Percentiles rank a stretch among this genome's conserved stretches.
These are phyloP conservation scores for Chloromyia formosa DNA, from an alignment of 2,888 invertebrate genomes.

Conservation along the genomic window DNA sequence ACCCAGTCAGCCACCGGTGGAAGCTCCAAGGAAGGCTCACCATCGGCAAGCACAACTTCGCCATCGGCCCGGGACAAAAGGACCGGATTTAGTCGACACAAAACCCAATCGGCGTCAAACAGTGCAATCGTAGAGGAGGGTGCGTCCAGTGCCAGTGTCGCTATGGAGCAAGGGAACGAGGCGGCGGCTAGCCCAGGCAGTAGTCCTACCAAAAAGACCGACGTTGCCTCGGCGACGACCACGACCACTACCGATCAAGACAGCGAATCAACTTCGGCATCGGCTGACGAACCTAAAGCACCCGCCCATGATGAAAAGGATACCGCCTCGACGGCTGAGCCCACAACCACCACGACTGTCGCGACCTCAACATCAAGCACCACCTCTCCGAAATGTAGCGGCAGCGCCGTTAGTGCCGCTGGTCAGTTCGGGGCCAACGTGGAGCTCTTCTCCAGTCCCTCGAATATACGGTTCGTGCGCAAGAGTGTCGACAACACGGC, in stretches of 20 bases:
- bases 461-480: conserved; percentile 62
- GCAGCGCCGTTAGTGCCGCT: neutral
- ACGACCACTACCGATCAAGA: no score
- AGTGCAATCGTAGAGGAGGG: no score
- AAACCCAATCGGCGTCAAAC: no score
- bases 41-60: neutral
- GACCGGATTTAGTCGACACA: no score
- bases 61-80: neutral
- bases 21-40: neutral
- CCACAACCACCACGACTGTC: neutral
- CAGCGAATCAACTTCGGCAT: no score
- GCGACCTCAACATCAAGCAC: neutral
- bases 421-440: neutral
- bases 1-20: neutral
- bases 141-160: no score
- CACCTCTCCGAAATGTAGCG: neutral
- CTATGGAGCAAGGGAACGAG: no score
- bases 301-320: no score
- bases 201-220: no score
- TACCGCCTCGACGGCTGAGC: neutral
- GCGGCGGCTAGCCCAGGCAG: no score
- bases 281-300: no score
- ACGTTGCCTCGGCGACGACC: no score
- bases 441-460: conserved; percentile 52
- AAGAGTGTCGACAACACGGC: conserved; percentile 55